These are phyloP conservation scores for Syrrhaptes paradoxus DNA, from an alignment of 2,113 vertebrate species.

Conservation along the genomic window DNA sequence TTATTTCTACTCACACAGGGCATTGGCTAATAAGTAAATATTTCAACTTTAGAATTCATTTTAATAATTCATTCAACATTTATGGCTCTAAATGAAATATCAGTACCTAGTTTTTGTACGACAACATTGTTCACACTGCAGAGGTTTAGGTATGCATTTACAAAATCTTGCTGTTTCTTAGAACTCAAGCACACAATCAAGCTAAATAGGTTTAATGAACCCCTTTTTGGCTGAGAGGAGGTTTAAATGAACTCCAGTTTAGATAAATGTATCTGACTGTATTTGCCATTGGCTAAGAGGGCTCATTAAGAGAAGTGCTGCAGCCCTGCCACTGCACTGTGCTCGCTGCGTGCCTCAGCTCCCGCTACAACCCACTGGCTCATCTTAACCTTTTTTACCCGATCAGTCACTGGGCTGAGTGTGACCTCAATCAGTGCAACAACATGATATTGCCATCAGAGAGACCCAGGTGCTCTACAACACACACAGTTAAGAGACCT, in stretches of 20 bases:
- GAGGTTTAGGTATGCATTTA: neutral
- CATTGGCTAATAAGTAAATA: slow-evolving; percentile 13
- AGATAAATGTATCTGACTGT: neutral
- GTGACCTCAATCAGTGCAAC: neutral
- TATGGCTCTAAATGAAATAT: slow-evolving; percentile 9
- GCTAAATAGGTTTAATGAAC: neutral
- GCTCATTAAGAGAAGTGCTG: neutral
- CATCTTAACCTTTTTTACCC: neutral
- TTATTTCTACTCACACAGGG: neutral
- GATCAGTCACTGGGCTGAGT: rapidly evolving
- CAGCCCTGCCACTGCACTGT: rapidly evolving
- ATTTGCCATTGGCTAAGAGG: neutral
- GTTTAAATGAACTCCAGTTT: neutral
- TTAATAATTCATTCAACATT: neutral
- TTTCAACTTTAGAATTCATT: neutral
- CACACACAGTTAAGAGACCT: neutral
- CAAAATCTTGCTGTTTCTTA: neutral
- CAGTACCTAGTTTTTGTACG: neutral
- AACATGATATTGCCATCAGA: rapidly evolving
- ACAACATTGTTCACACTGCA: neutral
- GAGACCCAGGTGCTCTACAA: neutral
- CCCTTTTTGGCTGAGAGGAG: neutral
- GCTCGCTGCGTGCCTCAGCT: neutral
- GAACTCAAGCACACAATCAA: neutral
- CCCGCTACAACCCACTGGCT: neutral